phyloP scores from a whole-genome alignment of 2,113 vertebrate species.

The Catharus bicknelli region DNA sequence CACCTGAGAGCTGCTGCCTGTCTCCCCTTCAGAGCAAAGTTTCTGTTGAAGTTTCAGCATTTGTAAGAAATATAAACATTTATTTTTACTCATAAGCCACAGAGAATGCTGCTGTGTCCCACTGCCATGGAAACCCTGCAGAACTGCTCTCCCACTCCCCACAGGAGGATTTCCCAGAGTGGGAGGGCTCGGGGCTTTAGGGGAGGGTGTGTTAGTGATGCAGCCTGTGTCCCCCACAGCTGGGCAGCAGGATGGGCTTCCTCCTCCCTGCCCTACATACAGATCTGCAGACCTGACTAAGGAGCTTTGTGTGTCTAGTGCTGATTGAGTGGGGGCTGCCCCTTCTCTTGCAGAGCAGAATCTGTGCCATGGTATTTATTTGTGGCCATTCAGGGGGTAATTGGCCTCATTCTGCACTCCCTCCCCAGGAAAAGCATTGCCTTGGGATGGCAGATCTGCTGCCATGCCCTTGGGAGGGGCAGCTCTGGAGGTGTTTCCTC shows the following conservation, averaged over 20 bases:
- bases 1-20: neutral
- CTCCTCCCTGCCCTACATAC: conserved; percentile 25
- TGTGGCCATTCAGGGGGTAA: neutral
- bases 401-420: neutral
- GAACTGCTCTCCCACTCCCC: neutral
- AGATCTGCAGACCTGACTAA: conserved; percentile 4
- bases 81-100: rapidly evolving
- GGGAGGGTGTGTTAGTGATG: neutral
- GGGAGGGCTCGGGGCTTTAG: neutral
- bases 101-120: neutral
- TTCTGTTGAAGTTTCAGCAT: neutral
- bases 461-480: neutral
- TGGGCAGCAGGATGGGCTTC: neutral
- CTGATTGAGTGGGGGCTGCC: neutral
- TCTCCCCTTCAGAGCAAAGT: neutral
- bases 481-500: neutral
- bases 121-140: neutral
- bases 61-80: neutral
- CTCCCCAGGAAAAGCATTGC: neutral
- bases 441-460: neutral
- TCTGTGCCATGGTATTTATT: neutral
- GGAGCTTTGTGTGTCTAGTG: conserved; percentile 28
- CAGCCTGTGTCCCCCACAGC: neutral
- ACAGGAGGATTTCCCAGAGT: rapidly evolving
- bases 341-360: neutral